Evolutionary conservation across 2,113 vertebrate species (phyloP), one percentile per base, ranked within the genome.

Genomic region (Gavialis gangeticus): DNA sequence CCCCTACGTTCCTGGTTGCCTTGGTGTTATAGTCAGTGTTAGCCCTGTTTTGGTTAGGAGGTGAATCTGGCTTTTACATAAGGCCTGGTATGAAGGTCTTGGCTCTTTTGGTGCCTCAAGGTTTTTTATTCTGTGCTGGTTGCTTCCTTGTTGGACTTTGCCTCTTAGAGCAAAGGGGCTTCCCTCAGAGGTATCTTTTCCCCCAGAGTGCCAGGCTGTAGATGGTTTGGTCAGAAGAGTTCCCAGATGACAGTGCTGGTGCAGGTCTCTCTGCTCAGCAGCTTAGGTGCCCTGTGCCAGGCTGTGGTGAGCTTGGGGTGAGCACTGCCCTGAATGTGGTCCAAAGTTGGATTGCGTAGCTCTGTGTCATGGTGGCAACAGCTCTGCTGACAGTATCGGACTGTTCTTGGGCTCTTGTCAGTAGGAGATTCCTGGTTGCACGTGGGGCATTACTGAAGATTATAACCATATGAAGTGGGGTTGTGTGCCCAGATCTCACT

Each of bases 21-120:
- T 82, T 16, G 2, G 75, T 78, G 46, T 57, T 18, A 15, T 6
- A 4, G 3, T 4, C 4, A n/a, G 73, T 0, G 0, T 1, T 4
- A 57, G 12, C 3, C 27, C 64, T 7, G 16, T 10, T 64, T 64
- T 10, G 58, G 64, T 58, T 63, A 83, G 22, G 63, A 4, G 30
- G 25, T 9, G 76, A 60, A 64, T 34, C 34, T 1, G 10, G 27
- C 54, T 19, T 28, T 1, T 0, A 30, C n/a, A 76, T 25, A 24
- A 46, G 60, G 4, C 54, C 17, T 62, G 54, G 16, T 1, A 73
- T 19, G 25, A 13, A 7, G 8, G 4, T 19, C 16, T 60, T 18
- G 22, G 63, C 58, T 57, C 11, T n/a, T 15, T 6, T 10, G 19
- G 57, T 16, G 79, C 76, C 27, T 63, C 27, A 28, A 2, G 54